Conservation (phyloP, 2,113 vertebrate genomes). For the Aphelocoma coerulescens region DNA sequence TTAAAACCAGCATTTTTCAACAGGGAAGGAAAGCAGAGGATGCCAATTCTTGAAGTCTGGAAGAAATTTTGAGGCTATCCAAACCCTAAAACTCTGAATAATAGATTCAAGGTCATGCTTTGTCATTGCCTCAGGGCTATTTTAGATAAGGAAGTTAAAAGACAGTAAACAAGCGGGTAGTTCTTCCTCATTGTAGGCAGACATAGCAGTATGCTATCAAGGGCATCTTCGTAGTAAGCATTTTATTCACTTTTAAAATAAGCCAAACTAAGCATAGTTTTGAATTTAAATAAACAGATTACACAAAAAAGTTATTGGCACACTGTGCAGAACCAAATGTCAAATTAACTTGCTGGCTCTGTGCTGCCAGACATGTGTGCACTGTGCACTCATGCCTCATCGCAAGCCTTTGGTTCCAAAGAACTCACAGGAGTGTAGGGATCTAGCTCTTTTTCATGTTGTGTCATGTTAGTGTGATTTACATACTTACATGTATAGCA, state of each 20-base stretch:
- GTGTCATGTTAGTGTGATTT: neutral
- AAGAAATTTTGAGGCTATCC: neutral
- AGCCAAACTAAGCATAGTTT: neutral
- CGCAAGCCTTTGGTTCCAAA: neutral
- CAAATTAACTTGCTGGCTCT: neutral
- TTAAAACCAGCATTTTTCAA: neutral
- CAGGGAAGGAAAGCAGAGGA: neutral
- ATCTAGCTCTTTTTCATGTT: neutral
- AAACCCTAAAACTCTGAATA: neutral
- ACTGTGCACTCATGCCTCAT: neutral
- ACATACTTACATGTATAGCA: neutral
- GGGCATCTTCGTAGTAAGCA: neutral
- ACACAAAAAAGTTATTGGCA: neutral
- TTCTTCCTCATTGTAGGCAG: neutral
- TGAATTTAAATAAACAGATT: neutral
- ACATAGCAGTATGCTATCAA: neutral
- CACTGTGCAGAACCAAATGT: neutral
- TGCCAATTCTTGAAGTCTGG: neutral
- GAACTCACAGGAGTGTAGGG: neutral
- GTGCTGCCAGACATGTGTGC: accelerated
- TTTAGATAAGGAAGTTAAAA: conserved; percentile 21
- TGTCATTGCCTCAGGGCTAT: neutral
- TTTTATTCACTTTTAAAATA: neutral
- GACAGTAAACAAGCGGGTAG: neutral
- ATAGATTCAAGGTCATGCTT: neutral